These are phyloP conservation scores for Protodeltote pygarga DNA, from an alignment of 2,888 invertebrate species.

Conservation along the genomic window DNA sequence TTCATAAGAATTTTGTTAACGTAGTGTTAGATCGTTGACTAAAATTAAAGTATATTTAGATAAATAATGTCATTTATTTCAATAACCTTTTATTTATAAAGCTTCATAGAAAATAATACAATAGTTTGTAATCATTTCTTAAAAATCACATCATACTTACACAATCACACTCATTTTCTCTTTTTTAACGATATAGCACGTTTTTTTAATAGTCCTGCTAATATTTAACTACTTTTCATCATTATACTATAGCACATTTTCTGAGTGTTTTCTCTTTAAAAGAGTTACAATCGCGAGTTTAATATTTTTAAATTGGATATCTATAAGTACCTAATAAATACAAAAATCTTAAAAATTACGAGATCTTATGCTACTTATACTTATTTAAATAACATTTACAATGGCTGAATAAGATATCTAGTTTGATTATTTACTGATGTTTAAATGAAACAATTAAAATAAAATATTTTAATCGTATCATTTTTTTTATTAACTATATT, in stretches of 20 bases:
- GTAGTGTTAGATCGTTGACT: constrained; percentile 14
- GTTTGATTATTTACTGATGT: constrained; percentile 2
- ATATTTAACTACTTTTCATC: background rate
- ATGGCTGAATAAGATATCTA: constrained; percentile 1
- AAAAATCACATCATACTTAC: constrained; percentile 15
- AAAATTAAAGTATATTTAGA: constrained; percentile 23
- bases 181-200: background rate
- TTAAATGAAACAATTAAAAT: background rate
- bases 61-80: constrained; percentile 34
- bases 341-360: constrained; percentile 45
- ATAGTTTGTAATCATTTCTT: constrained; percentile 21
- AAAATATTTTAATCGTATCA: too few species aligned
- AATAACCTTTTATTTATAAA: constrained; percentile 24
- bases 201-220: background rate
- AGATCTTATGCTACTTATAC: constrained; percentile 54
- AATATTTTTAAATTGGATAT: constrained; percentile 5
- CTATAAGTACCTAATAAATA: constrained; percentile 43
- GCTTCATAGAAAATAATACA: constrained; percentile 32
- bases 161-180: background rate
- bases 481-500: too few species aligned
- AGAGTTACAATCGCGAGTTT: background rate
- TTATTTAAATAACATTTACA: constrained; percentile 10
- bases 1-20: constrained; percentile 3
- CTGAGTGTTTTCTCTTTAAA: constrained; percentile 1
- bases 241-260: background rate